phyloP scores from a whole-genome alignment of 1,140 invertebrate species.

The Kradibia gibbosae region DNA sequence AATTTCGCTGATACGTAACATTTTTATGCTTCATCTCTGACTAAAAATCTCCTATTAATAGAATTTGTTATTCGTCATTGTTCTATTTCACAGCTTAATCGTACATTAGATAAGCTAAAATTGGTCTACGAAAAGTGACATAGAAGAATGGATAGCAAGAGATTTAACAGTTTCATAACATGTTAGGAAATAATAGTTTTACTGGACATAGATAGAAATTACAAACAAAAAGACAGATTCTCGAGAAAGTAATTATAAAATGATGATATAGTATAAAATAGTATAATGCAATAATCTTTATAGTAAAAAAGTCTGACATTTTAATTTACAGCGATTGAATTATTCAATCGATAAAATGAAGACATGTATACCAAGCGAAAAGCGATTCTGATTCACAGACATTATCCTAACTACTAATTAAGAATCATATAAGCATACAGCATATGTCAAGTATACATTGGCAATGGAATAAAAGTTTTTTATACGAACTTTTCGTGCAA shows the following conservation, averaged over 20 bases:
- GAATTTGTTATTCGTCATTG: constrained; percentile 33
- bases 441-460: not conserved
- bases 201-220: not conserved
- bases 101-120: constrained; percentile 30
- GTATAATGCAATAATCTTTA: too few species aligned
- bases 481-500: not conserved
- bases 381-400: not conserved
- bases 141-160: not conserved
- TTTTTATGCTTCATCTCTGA: not conserved
- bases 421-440: not conserved
- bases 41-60: constrained; percentile 10
- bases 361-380: not conserved
- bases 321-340: not conserved
- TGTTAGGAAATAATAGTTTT: not conserved
- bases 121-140: not conserved
- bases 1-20: not conserved
- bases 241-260: constrained; percentile 12
- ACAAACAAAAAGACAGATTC: not conserved
- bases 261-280: too few species aligned
- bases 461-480: not conserved
- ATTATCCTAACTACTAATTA: constrained; percentile 11
- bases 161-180: constrained; percentile 41
- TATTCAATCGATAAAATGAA: not conserved
- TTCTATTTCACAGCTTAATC: constrained; percentile 24
- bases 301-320: too few species aligned